Base-by-base conservation (phyloP, 2,113 vertebrate genomes). In the Misgurnus mizolepis region DNA sequence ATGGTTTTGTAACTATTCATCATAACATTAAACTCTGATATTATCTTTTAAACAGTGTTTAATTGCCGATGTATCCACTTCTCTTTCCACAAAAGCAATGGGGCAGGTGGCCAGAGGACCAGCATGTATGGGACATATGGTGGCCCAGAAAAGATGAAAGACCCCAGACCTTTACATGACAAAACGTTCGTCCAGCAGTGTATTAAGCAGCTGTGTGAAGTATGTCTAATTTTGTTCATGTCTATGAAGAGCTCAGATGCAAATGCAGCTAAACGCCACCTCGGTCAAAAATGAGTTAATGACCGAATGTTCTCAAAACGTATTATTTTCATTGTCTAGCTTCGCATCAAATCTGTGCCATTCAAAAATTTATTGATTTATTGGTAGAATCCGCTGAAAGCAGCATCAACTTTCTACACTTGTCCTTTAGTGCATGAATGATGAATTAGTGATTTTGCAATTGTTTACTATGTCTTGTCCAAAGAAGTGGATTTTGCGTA, bases 131-230 rank as follows among this genome's bases (percentile, higher is more conserved):
- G 95, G 0, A 86, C 92, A 45, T 98, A 96, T 14, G 95, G 95
- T 53, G 93, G 87, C 74, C 85, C 93, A 67, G 98, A 99, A 84
- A 99, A 99, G 89, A 95, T 99, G 41, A 99, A 99, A 86, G 98
- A 99, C 56, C 88, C 94, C 64, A 91, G 97, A 82, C 96, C 98
- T 0, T 93, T 99, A 64, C 96, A 98, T 83, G 97, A 99, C 88
- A 99, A 99, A 86, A 60, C 94, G 0, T 99, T 91, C 80, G 94
- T 98, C 87, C 97, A 98, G 67, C 96, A 98, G 7, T 98, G 95
- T 85, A 96, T 98, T 84, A 94, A 95, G 66, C 95, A 96, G 78
- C 94, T 99, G 76, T 95, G 92, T 85, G 97, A 99, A 93, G 98
- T 99, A 5, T 55, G 65, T 5, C 5, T 27, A 1, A 18, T 65